Base-by-base conservation (phyloP, 1,140 invertebrate species). In the Pristionchus pacificus region DNA sequence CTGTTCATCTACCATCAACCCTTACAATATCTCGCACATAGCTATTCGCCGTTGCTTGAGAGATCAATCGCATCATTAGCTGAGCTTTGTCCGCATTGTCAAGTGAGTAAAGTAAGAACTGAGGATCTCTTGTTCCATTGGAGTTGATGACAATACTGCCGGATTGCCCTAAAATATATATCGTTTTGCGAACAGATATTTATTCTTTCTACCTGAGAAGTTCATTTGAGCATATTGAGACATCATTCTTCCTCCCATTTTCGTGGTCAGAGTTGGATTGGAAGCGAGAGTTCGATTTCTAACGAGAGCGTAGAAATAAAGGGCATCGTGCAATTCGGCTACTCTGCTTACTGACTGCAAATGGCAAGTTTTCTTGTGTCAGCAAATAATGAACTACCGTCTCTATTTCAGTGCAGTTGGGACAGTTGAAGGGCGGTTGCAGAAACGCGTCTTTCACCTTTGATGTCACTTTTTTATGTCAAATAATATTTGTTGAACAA, bases 71-170 rank as follows among this genome's bases (percentile, higher is more conserved):
- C n/a, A n/a, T n/a, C n/a, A n/a, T n/a, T n/a, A n/a, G n/a, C n/a
- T n/a, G n/a, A 6, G 61, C 61, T 19, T 71, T 65, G 19, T 71
- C 61, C 14, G n/a, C 1, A 1, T 0, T 32, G 29, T 61, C 69
- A 25, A 71, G 6, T 55, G 32, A 31, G 24, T 62, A 71, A 28
- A 71, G 33, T 10, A 32, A 28, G 62, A 65, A 71, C 2, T 65
- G 30, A 28, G 69, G 69, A 29, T 61, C 61, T 1, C 69, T n/a
- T 0, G 69, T 71, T 2, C 49, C n/a, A 29, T 71, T 71, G n/a
- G 57, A n/a, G 62, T 71, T 71, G 19, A 71, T 64, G 15, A 71
- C 65, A 6, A 71, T 63, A 27, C 32, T 60, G 64, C 69, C 69
- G 25, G 69, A 65, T 3, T 58, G 65, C 15, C 69, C 68, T 64